Percentiles rank a stretch among this genome's conserved stretches.
These are phyloP conservation scores for Centrocercus urophasianus DNA, from an alignment of 2,113 vertebrate species.

Conservation along the genomic window DNA sequence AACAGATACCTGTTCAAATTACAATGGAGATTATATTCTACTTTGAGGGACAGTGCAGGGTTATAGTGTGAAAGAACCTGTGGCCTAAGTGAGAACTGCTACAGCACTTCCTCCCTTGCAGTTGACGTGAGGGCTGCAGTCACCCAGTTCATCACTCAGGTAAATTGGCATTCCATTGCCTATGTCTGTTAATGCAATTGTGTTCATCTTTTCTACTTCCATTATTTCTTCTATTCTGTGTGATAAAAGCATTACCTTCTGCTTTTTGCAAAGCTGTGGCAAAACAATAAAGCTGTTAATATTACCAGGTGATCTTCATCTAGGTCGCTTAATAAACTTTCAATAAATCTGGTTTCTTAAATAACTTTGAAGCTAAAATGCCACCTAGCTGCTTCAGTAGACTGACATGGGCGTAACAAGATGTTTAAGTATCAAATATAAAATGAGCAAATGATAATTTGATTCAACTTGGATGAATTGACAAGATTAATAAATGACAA, in stretches of 20 bases:
- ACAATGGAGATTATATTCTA: not conserved
- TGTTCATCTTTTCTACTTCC: not conserved
- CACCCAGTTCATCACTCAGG: not conserved
- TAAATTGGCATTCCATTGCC: not conserved
- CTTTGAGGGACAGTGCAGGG: not conserved
- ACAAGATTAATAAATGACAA: conserved; percentile 7
- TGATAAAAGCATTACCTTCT: not conserved
- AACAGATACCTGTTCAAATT: not conserved
- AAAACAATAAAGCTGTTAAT: not conserved
- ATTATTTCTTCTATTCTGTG: not conserved
- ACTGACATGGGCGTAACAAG: not conserved
- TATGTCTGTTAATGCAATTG: not conserved
- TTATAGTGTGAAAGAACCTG: not conserved
- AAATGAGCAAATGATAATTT: not conserved
- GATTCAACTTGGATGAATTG: not conserved
- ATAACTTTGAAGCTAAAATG: not conserved
- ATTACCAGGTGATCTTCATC: not conserved
- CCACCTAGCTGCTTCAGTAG: not conserved
- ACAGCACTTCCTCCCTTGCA: not conserved
- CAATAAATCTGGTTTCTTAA: too few relatives aligned
- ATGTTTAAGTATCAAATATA: not conserved
- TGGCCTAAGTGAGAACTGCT: not conserved
- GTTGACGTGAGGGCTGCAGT: not conserved
- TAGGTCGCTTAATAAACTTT: too few relatives aligned
- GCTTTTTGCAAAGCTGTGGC: not conserved